A percentile compares a stretch with the other conserved stretches of the same genome.
phyloP scores from a whole-genome alignment of 2,113 vertebrate genomes.

The Holacanthus passer region DNA sequence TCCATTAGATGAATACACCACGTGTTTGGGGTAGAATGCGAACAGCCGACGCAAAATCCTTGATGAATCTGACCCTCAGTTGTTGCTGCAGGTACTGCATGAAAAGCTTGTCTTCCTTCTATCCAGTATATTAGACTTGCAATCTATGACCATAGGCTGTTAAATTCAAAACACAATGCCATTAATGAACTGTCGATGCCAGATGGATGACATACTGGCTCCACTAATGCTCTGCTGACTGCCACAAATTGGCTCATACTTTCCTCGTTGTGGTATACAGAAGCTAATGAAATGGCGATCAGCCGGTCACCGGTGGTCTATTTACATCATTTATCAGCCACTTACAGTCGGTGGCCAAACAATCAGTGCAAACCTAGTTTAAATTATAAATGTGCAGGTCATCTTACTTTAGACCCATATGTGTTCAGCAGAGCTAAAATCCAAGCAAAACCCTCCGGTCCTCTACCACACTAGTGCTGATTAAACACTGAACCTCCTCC shows the following conservation, averaged over 20 bases:
- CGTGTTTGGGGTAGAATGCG: background rate
- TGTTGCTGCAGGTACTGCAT: background rate
- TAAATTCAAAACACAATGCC: conserved; percentile 26
- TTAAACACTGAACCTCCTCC: background rate
- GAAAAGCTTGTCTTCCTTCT: background rate
- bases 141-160: conserved; percentile 41
- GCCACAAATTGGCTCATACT: conserved; percentile 45
- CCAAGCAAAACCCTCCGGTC: background rate
- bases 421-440: conserved; percentile 2
- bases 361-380: conserved; percentile 1
- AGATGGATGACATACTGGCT: conserved; percentile 45
- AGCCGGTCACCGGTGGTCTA: background rate
- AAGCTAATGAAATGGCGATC: conserved; percentile 44
- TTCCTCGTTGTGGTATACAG: conserved; percentile 40
- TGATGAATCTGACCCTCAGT: background rate
- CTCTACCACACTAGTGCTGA: background rate
- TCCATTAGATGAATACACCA: background rate
- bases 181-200: conserved; percentile 53
- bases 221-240: conserved; percentile 38
- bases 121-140: conserved; percentile 24
- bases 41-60: background rate
- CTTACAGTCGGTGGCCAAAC: background rate
- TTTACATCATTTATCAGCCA: conserved; percentile 39
- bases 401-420: background rate
- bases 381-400: background rate